Conservation (phyloP, 2,113 vertebrate species). For the Tupaia tana region DNA sequence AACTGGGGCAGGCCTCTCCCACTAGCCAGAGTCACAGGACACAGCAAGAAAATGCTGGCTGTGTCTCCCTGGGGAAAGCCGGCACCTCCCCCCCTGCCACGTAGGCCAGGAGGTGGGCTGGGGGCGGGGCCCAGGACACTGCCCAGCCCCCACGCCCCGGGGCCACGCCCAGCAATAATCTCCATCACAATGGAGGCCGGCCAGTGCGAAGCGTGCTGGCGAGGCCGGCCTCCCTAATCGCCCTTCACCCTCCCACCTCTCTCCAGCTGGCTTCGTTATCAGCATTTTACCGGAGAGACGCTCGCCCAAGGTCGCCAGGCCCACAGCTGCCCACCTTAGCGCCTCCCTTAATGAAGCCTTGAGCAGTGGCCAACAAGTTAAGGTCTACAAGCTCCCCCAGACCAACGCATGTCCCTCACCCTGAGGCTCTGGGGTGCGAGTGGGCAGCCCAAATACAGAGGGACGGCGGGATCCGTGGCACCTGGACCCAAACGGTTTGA, state of each 20-base stretch:
- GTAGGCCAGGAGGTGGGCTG: conserved; percentile 38
- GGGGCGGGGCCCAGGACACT: conserved; percentile 7
- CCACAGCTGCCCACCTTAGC: not conserved
- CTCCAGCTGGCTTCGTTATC: not conserved
- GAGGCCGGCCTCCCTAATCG: not conserved
- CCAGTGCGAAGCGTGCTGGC: not conserved
- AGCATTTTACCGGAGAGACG: not conserved
- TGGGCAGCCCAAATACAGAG: not conserved
- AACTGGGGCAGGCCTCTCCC: not conserved
- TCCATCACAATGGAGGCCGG: not conserved
- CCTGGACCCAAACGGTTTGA: conserved; percentile 63
- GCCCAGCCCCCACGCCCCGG: conserved; percentile 41
- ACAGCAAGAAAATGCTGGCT: not conserved
- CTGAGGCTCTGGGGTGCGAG: no score
- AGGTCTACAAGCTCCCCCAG: not conserved
- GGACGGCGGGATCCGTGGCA: not conserved
- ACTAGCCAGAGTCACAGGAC: not conserved
- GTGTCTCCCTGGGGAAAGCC: not conserved
- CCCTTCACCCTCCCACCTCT: conserved; percentile 20
- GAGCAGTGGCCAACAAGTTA: not conserved
- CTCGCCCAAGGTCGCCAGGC: conserved; percentile 59
- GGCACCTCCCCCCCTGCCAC: conserved; percentile 20
- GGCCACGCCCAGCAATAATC: conserved; percentile 20
- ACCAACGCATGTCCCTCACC: not conserved
- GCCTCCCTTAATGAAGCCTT: not conserved